Conservation (phyloP, 1,140 invertebrate genomes). For the Panulirus ornatus region DNA sequence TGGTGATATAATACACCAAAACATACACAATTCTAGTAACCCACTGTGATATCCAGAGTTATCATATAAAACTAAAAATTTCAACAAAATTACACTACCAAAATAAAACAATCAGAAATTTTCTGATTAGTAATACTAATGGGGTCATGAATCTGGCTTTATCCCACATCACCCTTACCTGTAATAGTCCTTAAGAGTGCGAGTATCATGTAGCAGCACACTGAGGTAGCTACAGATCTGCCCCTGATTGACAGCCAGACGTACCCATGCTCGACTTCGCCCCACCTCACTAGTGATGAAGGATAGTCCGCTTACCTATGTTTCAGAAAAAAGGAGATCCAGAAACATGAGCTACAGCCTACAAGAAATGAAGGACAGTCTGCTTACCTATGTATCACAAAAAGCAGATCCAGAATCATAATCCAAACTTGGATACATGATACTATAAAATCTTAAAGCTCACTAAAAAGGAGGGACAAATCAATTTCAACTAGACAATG, state of each 20-base stretch:
- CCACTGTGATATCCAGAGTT: too few relatives aligned
- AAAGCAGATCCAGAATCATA: neutral
- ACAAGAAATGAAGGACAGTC: neutral
- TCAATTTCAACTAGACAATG: too few relatives aligned
- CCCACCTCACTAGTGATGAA: constrained; percentile 94
- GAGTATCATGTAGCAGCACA: constrained; percentile 85
- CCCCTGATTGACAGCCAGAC: constrained; percentile 92
- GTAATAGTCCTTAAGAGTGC: constrained; percentile 88
- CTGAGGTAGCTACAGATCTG: constrained; percentile 91
- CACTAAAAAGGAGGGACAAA: too few relatives aligned
- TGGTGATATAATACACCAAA: too few relatives aligned
- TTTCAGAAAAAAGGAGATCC: constrained; percentile 2
- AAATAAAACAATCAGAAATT: too few relatives aligned
- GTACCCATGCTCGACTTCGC: constrained; percentile 92
- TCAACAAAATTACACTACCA: too few relatives aligned
- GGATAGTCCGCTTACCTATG: constrained; percentile 79
- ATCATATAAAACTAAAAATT: too few relatives aligned
- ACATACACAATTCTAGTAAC: too few relatives aligned
- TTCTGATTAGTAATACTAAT: neutral
- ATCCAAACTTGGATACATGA: neutral
- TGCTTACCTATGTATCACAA: neutral
- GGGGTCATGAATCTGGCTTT: too few relatives aligned
- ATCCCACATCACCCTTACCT: constrained; percentile 76
- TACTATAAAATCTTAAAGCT: neutral
- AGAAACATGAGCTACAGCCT: neutral